phyloP scores from a whole-genome alignment of 2,888 invertebrate genomes.

The Lycia hirtaria region DNA sequence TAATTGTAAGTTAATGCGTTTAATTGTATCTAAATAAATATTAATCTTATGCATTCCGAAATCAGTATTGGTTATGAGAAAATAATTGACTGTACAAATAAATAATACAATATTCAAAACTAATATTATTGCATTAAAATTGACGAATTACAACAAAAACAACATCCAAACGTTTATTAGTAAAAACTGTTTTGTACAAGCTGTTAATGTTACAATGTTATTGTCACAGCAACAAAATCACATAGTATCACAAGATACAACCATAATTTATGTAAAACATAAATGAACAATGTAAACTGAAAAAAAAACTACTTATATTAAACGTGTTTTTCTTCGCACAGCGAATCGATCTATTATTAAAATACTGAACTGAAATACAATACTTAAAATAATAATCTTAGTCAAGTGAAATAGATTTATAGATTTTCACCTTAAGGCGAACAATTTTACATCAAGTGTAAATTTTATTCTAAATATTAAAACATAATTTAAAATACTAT shows the following conservation, averaged over 20 bases:
- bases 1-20: conserved; percentile 56
- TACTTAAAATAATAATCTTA: conserved; percentile 44
- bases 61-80: conserved; percentile 45
- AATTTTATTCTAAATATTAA: neutral
- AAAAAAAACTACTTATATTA: conserved; percentile 58
- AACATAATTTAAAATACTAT: conserved; percentile 13
- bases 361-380: conserved; percentile 63
- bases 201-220: conserved; percentile 40
- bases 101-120: conserved; percentile 41
- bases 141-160: conserved; percentile 35
- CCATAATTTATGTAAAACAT: conserved; percentile 36
- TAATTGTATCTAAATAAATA: conserved; percentile 58
- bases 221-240: conserved; percentile 82
- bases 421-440: conserved; percentile 31
- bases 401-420: conserved; percentile 45
- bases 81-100: conserved; percentile 50
- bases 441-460: conserved; percentile 5
- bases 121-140: conserved; percentile 29
- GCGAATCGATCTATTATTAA: conserved; percentile 71
- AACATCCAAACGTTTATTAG: conserved; percentile 35
- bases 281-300: conserved; percentile 57
- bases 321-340: conserved; percentile 66
- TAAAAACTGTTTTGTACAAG: conserved; percentile 35
- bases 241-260: conserved; percentile 73
- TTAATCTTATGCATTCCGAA: conserved; percentile 52